Base-by-base conservation (phyloP, 2,888 invertebrate species). In the Baronia brevicornis region DNA sequence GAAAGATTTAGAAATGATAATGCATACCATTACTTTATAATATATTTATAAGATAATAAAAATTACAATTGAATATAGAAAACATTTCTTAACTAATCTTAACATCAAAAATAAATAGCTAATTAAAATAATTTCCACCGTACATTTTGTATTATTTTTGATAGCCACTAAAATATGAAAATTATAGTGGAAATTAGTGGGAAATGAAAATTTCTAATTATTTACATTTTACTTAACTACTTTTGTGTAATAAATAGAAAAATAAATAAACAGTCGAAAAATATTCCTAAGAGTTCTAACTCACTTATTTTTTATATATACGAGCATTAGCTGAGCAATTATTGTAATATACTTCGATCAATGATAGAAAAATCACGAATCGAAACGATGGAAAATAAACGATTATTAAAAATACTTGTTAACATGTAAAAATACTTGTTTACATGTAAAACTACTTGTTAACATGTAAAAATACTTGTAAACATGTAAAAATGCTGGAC, bases 251-350 rank as follows among this genome's bases (percentile, higher is more conserved):
- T 75, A 74, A 75, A 78, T 78, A 73, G 56, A 63, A 58, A 53
- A 68, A 68, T 69, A 77, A 79, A 75, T 75, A 74, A 72, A 74
- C 71, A 73, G 70, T 75, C 72, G 43, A 54, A 55, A 55, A 50
- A 50, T 31, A 34, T 28, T 39, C 39, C 6, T 40, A 51, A 51
- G 53, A 48, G 34, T 43, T 48, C 52, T 60, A 52, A 49, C 51
- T 59, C 51, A 59, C 47, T 44, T 48, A 35, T 13, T 21, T 19
- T 28, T 35, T 20, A 25, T 11, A 15, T 26, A 15, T 17, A 9
- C n/a, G n/a, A n/a, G n/a, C n/a, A n/a, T 11, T 20, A 20, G 32
- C 20, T 18, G 19, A 35, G 25, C 26, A 17, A 22, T 29, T 2
- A 25, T 15, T 19, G 9, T 7, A 11, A 9, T 7, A 21, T 10